A percentile compares a stretch with the other conserved stretches of the same genome.
Evolutionary conservation across 2,888 invertebrate genomes (phyloP).

Genomic region (Dynastes maya): DNA sequence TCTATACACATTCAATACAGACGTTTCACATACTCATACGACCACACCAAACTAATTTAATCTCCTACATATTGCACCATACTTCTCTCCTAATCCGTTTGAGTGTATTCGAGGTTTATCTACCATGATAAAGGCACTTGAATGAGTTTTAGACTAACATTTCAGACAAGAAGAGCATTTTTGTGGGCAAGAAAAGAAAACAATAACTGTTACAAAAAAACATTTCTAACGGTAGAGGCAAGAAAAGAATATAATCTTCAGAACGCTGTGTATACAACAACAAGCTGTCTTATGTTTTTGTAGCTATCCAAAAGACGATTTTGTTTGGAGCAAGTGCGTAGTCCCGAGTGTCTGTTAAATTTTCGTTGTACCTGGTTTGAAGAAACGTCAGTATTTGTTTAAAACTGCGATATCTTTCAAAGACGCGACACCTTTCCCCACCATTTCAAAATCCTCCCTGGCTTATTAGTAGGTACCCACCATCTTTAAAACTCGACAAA

Average conservation of each 20-base stretch:
- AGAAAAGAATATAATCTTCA: constrained; percentile 41
- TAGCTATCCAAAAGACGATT: constrained; percentile 41
- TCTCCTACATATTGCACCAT: constrained; percentile 1
- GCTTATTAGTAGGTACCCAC: neutral
- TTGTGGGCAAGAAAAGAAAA: constrained; percentile 33
- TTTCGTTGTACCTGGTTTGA: constrained; percentile 42
- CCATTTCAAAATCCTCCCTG: constrained; percentile 2
- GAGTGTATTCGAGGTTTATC: constrained; percentile 18
- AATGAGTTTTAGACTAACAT: constrained; percentile 31
- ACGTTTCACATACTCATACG: constrained; percentile 20
- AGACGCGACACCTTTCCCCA: constrained; percentile 28
- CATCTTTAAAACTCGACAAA: constrained; percentile 35
- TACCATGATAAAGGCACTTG: constrained; percentile 31
- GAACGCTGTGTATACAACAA: constrained; percentile 39
- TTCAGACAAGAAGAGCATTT: constrained; percentile 20
- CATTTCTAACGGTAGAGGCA: constrained; percentile 11
- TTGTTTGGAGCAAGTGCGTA: constrained; percentile 34
- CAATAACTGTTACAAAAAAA: constrained; percentile 30
- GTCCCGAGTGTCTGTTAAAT: constrained; percentile 44
- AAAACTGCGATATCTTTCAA: constrained; percentile 46
- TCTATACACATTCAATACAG: constrained; percentile 7
- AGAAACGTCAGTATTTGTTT: constrained; percentile 37
- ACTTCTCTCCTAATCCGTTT: constrained; percentile 5
- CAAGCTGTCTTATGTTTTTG: constrained; percentile 47
- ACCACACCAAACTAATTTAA: constrained; percentile 23